Percentiles rank a stretch among this genome's conserved stretches.
These are phyloP conservation scores for Zeugodacus cucurbitae DNA, from an alignment of 1,140 invertebrate species.

Conservation along the genomic window DNA sequence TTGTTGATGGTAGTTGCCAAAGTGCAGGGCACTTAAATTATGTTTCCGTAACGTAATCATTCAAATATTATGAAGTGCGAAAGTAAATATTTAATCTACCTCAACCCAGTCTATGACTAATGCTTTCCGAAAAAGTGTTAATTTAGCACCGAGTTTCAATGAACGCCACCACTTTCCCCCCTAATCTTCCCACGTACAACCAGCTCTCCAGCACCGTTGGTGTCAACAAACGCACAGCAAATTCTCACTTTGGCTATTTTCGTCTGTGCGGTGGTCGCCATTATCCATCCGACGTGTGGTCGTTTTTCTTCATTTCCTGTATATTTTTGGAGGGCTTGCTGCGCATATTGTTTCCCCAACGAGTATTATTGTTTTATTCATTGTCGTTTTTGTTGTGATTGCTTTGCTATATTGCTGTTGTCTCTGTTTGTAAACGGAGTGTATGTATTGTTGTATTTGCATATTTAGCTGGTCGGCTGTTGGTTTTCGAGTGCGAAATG, in stretches of 20 bases:
- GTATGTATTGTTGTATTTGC: not conserved
- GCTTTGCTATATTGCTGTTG: not conserved
- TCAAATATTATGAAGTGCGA: no score
- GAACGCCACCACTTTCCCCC: not conserved
- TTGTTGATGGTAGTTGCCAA: no score
- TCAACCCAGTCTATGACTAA: no score
- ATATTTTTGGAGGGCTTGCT: not conserved
- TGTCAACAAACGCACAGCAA: not conserved
- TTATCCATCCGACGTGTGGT: not conserved
- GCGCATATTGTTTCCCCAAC: not conserved
- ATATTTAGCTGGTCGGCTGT: not conserved
- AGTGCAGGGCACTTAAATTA: no score
- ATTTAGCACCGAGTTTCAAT: not conserved
- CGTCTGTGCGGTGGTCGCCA: not conserved
- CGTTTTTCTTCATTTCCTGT: not conserved
- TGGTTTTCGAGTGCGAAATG: conserved; percentile 31
- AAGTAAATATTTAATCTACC: no score
- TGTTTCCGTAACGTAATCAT: no score
- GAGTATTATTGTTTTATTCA: conserved; percentile 22
- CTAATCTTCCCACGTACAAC: not conserved
- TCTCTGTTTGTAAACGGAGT: not conserved
- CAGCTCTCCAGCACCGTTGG: not conserved
- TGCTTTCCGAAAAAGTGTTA: not conserved
- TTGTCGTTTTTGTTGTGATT: not conserved
- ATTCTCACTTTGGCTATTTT: not conserved